phyloP scores from a whole-genome alignment of 1,140 invertebrate genomes.

The Diorhabda sublineata region DNA sequence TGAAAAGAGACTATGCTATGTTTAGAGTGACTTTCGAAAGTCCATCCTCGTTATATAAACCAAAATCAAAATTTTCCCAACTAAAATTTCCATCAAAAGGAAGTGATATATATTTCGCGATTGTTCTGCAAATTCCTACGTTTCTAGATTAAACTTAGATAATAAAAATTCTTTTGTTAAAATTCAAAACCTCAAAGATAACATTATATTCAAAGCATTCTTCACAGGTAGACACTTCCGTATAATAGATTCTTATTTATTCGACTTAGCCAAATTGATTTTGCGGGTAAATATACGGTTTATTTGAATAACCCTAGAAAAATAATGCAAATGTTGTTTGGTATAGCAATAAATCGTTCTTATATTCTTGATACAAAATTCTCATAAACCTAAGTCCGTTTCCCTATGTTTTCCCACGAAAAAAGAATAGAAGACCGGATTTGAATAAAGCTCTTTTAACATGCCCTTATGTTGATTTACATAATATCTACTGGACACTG shows the following conservation, averaged over 20 bases:
- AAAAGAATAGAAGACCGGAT: conserved; percentile 29
- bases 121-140: too few relatives aligned
- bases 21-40: too few relatives aligned
- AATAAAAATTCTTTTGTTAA: too few relatives aligned
- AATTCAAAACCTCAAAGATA: too few relatives aligned
- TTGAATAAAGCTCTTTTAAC: conserved; percentile 30
- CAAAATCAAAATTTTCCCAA: too few relatives aligned
- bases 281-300: conserved; percentile 19
- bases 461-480: conserved; percentile 35
- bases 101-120: too few relatives aligned
- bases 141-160: too few relatives aligned
- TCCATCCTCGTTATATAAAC: too few relatives aligned
- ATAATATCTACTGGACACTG: conserved; percentile 40
- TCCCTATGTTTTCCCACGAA: conserved; percentile 34
- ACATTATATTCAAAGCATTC: too few relatives aligned
- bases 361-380: conserved; percentile 23
- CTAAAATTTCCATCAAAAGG: too few relatives aligned
- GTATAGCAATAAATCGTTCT: conserved; percentile 30
- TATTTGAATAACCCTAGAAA: conserved; percentile 24
- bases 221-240: too few relatives aligned
- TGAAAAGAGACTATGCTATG: too few relatives aligned
- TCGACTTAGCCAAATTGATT: conserved; percentile 14
- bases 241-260: neutral
- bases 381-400: conserved; percentile 12
- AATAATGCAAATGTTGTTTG: conserved; percentile 32